These are phyloP conservation scores for Takifugu rubripes DNA, from an alignment of 2,797 vertebrate species.

Conservation along the genomic window DNA sequence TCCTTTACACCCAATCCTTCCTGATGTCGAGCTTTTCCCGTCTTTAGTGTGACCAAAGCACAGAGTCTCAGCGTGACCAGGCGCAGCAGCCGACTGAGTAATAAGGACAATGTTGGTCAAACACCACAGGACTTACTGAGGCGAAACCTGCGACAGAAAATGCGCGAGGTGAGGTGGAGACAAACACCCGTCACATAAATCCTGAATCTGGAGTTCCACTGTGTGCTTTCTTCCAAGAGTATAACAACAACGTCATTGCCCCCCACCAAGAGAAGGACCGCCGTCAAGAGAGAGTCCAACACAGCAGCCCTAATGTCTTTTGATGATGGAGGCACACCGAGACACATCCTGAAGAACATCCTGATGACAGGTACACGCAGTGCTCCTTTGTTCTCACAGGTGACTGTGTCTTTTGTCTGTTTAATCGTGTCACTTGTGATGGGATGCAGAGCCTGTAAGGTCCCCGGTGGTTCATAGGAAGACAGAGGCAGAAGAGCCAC, in stretches of 20 bases:
- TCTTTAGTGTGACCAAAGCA: slow-evolving; percentile 20
- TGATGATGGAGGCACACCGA: slow-evolving; percentile 59
- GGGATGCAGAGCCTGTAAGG: slow-evolving; percentile 62
- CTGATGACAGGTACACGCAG: slow-evolving; percentile 54
- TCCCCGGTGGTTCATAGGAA: slow-evolving; percentile 65
- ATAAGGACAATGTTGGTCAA: slow-evolving; percentile 25
- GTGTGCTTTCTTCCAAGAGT: slow-evolving; percentile 43
- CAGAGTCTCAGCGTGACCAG: slow-evolving; percentile 1
- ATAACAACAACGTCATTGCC: slow-evolving; percentile 47
- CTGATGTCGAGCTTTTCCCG: neutral
- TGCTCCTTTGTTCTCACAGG: neutral
- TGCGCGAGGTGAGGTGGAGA: slow-evolving; percentile 52
- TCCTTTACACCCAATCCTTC: neutral
- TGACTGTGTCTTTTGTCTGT: neutral
- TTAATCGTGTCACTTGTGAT: neutral
- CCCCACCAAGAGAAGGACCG: slow-evolving; percentile 11
- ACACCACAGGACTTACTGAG: slow-evolving; percentile 62
- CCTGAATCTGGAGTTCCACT: neutral
- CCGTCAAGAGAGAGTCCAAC: slow-evolving; percentile 1
- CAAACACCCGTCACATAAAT: neutral
- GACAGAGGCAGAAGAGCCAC: slow-evolving; percentile 13
- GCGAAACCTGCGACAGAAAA: slow-evolving; percentile 51
- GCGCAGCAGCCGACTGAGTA: slow-evolving; percentile 31
- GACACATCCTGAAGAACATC: slow-evolving; percentile 65
- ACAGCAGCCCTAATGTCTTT: slow-evolving; percentile 24